Evolutionary conservation across 2,888 invertebrate genomes (phyloP), one percentile per base, ranked within the genome.

Genomic region (Anoncus sp.): DNA sequence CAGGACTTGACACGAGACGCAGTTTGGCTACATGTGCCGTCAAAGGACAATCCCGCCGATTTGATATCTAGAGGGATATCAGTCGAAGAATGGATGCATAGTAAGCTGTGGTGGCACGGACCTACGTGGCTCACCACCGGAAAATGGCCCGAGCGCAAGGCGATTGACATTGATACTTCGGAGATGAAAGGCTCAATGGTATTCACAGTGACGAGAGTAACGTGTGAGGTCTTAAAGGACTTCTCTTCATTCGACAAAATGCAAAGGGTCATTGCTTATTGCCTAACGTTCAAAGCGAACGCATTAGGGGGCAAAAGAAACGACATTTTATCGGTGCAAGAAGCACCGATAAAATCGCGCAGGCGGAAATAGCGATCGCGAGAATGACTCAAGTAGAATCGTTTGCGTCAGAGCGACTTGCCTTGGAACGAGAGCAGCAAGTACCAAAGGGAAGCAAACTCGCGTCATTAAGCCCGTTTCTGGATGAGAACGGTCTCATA

Each of bases 11-110:
- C 78, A 6, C 10, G 53, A n/a, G 10, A 55, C 1, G 16, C n/a
- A 1, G 22, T 24, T 1, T 79, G 75, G 81, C 43, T 5, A 3
- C 75, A 81, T 22, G 70, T 77, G 0, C 14, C 53, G 1, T 72
- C 79, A 0, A 43, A 63, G 27, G 76, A 76, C 0, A 77, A 81
- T 53, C 81, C 78, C 0, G 76, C 81, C 1, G 78, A 81, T 22
- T 35, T 77, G 3, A 1, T 79, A 10, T 81, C 78, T 0, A 4
- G 79, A 45, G 79, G 78, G n/a, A n/a, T n/a, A n/a, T n/a, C 59
- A 3, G 51, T 66, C 3, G 60, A 76, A 6, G 31, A 51, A 0
- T 72, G 38, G 22, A 38, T n/a, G 0, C 4, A 38, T 10, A 63
- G 38, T 20, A 5, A 24, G 0, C 43, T 77, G 7, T 81, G 77